Base-by-base conservation (phyloP, 2,888 invertebrate genomes). In the Tenthredo scrophulariae region DNA sequence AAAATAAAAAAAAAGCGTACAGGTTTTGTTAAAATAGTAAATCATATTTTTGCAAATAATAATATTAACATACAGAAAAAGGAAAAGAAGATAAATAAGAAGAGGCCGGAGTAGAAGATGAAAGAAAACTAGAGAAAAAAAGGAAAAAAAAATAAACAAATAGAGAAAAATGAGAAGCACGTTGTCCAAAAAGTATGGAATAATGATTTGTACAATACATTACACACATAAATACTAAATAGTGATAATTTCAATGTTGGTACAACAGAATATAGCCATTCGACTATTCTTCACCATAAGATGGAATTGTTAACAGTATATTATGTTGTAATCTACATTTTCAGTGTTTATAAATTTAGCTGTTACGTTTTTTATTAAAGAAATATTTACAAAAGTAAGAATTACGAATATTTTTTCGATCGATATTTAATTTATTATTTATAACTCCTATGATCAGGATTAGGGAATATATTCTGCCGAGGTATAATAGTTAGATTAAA, bases 171-270 rank as follows among this genome's bases (percentile, higher is more conserved):
- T 87, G 88, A 89, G 86, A 88, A 90, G 90, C 89, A 88, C 91
- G 90, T 89, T 92, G 91, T 92, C 92, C 91, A 91, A 92, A 91
- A 90, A 89, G 91, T 92, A 92, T 92, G 90, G 90, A 92, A 90
- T 90, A 90, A 92, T 91, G 89, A 92, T 91, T 92, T 92, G 91
- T 92, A 91, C 90, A 89, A 91, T 92, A 91, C 87, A 91, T 90
- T 91, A 88, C 86, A 87, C 87, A 89, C 85, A 74, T 37, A 43
- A 74, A 43, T 87, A 87, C 40, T 87, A 89, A 85, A 86, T 90
- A 90, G 89, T 87, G 89, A 91, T 91, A 91, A 91, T 91, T 91
- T 90, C 90, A 91, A 90, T 91, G 91, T 90, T 91, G 91, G 89
- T 91, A 91, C 91, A 91, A 91, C 91, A 91, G 87, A 91, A 91